Conservation (phyloP, 23 tunicate genomes). For the Clavelina lepadiformis region DNA sequence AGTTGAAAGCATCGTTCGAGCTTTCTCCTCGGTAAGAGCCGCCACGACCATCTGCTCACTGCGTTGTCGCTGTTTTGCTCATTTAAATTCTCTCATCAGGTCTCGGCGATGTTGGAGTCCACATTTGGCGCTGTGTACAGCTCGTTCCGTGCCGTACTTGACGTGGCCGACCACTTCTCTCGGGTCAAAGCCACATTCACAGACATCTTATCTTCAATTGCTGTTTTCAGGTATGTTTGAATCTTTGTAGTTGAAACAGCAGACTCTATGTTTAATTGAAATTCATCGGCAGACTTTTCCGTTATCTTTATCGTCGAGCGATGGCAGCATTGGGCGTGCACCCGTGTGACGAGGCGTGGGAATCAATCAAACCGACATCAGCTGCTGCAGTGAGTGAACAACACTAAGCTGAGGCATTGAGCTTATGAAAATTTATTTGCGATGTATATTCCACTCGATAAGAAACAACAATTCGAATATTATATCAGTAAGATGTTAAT, state of each 20-base stretch:
- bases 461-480: too few species aligned
- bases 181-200: constrained; percentile 77
- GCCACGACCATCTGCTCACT: too few species aligned
- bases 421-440: too few species aligned
- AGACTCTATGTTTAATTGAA: too few species aligned
- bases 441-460: too few species aligned
- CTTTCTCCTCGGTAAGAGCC: constrained; percentile 70
- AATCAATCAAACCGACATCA: too few species aligned
- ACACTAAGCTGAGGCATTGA: too few species aligned
- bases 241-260: too few species aligned
- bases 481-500: too few species aligned
- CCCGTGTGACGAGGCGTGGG: constrained; percentile 82
- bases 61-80: too few species aligned
- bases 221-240: constrained; percentile 76
- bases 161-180: constrained; percentile 87
- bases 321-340: constrained; percentile 17
- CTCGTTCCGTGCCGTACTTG: constrained; percentile 88
- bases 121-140: constrained; percentile 91
- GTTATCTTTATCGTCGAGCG: constrained; percentile 61
- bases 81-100: too few species aligned
- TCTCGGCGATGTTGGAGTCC: constrained; percentile 83
- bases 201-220: constrained; percentile 79
- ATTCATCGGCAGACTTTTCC: constrained; percentile 35
- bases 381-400: constrained; percentile 13
- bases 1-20: constrained; percentile 83